These are phyloP conservation scores for Pocota personata DNA, from an alignment of 2,888 invertebrate species.

Conservation along the genomic window DNA sequence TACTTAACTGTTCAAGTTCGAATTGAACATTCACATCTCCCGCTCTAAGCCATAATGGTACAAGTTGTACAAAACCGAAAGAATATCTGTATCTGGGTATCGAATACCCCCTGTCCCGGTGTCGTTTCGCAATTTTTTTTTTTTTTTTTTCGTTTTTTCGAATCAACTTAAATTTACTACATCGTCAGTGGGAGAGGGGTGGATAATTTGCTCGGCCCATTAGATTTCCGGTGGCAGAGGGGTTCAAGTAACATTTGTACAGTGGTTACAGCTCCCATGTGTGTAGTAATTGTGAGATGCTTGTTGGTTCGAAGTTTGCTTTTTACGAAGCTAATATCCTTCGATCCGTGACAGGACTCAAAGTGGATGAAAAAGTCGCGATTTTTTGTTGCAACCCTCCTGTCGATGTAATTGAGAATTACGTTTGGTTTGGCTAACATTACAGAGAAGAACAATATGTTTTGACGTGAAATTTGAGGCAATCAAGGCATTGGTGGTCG, in stretches of 20 bases:
- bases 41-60: constrained; percentile 47
- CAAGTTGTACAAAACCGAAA: constrained; percentile 70
- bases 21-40: constrained; percentile 8
- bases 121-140: constrained; percentile 48
- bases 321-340: constrained; percentile 71
- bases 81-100: constrained; percentile 46
- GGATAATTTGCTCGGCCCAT: constrained; percentile 72
- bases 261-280: constrained; percentile 83
- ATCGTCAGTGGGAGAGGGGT: constrained; percentile 30
- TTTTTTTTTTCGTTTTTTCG: constrained; percentile 5
- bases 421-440: constrained; percentile 50
- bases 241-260: constrained; percentile 72
- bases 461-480: constrained; percentile 37
- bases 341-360: constrained; percentile 56
- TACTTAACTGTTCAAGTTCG: constrained; percentile 63
- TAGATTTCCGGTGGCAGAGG: constrained; percentile 59
- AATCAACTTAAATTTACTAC: constrained; percentile 68
- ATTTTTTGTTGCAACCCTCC: constrained; percentile 56
- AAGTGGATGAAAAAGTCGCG: constrained; percentile 49
- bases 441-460: constrained; percentile 54
- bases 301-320: constrained; percentile 44
- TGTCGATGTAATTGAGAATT: constrained; percentile 64
- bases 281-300: constrained; percentile 78
- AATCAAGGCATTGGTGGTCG: constrained; percentile 4
- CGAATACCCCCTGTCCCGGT: constrained; percentile 30